Evolutionary conservation across 2,888 invertebrate genomes (phyloP).

Genomic region (Drosophila stalkeri): DNA sequence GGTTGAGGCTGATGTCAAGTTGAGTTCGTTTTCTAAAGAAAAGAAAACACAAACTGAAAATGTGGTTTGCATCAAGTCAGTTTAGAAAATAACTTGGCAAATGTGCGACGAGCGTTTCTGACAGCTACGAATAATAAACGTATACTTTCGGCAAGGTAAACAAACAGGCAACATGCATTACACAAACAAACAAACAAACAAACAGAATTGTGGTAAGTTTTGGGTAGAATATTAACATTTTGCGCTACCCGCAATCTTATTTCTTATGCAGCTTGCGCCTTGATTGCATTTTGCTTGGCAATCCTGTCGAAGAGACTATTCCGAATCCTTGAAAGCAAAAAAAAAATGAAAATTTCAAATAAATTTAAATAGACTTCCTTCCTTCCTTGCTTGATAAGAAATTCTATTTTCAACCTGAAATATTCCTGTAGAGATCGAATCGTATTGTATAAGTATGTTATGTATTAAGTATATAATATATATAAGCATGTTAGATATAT

Average conservation of each 20-base stretch:
- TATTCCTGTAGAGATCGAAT: neutral
- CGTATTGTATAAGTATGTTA: neutral
- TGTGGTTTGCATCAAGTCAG: constrained; percentile 22
- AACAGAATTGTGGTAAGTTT: neutral
- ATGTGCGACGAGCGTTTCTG: constrained; percentile 34
- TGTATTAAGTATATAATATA: too few relatives aligned
- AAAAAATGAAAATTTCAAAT: too few relatives aligned
- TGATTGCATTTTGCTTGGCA: constrained; percentile 3
- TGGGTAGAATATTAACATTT: neutral
- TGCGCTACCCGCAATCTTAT: neutral
- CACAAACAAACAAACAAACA: constrained; percentile 1
- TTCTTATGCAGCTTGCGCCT: constrained; percentile 2
- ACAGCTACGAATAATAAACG: constrained; percentile 31
- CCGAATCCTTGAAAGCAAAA: neutral
- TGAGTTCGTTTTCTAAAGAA: constrained; percentile 46
- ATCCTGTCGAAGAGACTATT: neutral
- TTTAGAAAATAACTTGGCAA: constrained; percentile 12
- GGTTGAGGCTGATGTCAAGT: constrained; percentile 52
- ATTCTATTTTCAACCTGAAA: neutral
- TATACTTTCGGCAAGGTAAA: constrained; percentile 12
- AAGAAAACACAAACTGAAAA: constrained; percentile 25
- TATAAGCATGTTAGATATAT: too few relatives aligned
- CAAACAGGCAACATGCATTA: constrained; percentile 7
- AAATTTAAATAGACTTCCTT: neutral
- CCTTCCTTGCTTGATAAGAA: neutral